Conservation (phyloP, 2,113 vertebrate genomes). For the Neopipo cinnamomea region DNA sequence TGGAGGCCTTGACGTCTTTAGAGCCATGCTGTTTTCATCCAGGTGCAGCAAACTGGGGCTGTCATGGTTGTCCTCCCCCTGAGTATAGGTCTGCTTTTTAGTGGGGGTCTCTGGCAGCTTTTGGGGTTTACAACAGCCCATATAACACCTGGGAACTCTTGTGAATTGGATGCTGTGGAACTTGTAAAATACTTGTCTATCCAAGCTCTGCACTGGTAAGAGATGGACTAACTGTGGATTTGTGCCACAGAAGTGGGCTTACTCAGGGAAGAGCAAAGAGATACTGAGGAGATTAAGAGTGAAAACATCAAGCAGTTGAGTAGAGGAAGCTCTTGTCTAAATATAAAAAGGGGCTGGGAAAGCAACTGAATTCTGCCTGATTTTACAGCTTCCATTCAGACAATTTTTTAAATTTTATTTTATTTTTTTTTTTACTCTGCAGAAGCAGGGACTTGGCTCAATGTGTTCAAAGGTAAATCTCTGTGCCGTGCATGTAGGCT, state of each 20-base stretch:
- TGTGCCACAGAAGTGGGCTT: background rate
- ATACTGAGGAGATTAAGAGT: background rate
- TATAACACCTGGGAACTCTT: background rate
- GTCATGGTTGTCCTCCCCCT: background rate
- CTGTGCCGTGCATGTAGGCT: background rate
- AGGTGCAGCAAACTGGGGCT: background rate
- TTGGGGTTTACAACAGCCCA: background rate
- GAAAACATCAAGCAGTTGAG: background rate
- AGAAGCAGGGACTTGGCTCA: background rate
- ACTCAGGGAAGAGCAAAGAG: background rate
- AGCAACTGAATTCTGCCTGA: background rate
- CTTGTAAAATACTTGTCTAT: background rate
- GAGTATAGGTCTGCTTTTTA: background rate
- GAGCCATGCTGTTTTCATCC: background rate
- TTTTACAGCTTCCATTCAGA: background rate
- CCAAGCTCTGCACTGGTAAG: background rate
- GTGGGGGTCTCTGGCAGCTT: background rate
- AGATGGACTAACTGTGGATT: background rate
- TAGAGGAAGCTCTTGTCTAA: background rate
- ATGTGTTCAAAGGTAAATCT: background rate
- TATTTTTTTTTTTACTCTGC: too few relatives aligned
- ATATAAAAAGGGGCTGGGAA: background rate
- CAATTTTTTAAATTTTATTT: rapidly evolving
- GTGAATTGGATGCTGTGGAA: background rate
- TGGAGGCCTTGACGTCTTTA: background rate